These are phyloP conservation scores for Apocheima hispidaria DNA, from an alignment of 2,888 invertebrate genomes.

Conservation along the genomic window DNA sequence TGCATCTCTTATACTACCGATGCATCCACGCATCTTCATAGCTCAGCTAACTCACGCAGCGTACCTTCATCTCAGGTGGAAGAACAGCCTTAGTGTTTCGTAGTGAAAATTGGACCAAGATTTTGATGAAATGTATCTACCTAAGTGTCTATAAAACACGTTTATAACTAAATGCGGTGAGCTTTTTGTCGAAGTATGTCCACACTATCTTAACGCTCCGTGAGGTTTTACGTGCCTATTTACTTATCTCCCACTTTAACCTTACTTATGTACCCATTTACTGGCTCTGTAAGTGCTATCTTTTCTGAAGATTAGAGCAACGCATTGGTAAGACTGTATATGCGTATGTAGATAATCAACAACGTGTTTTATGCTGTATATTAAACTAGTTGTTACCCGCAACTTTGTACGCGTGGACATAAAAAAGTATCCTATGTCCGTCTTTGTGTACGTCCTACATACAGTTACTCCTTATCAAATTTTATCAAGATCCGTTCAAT, in stretches of 20 bases:
- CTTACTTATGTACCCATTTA: constrained; percentile 9
- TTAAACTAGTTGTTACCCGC: too few species aligned
- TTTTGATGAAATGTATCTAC: background rate
- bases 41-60: too few species aligned
- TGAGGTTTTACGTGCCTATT: constrained; percentile 18
- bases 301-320: constrained; percentile 5
- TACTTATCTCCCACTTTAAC: constrained; percentile 16
- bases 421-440: too few species aligned
- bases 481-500: too few species aligned
- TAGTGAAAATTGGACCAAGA: background rate
- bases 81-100: too few species aligned
- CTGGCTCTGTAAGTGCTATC: constrained; percentile 1
- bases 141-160: background rate
- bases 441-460: too few species aligned
- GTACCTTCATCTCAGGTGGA: too few species aligned
- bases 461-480: too few species aligned
- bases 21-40: too few species aligned
- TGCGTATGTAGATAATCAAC: background rate
- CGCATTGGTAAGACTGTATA: too few species aligned
- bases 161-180: constrained; percentile 1
- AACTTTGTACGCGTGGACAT: too few species aligned
- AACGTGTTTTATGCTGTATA: background rate
- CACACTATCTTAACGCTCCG: constrained; percentile 9
- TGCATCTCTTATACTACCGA: too few species aligned
- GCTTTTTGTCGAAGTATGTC: background rate